Evolutionary conservation across 2,797 vertebrate species (phyloP).

Genomic region (Pantherophis alleghaniensis): DNA sequence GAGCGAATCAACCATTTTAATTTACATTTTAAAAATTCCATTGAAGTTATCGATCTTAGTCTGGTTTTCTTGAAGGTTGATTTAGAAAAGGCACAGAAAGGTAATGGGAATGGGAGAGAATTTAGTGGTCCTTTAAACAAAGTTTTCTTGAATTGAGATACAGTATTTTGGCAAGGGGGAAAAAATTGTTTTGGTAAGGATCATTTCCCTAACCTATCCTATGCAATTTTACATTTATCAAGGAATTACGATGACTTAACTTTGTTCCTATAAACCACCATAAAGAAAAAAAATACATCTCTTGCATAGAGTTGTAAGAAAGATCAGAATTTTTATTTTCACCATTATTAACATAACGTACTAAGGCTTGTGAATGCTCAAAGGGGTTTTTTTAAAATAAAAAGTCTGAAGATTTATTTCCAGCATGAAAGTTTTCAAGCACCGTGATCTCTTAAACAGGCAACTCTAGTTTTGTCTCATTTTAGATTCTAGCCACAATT

Average conservation of each 20-base stretch:
- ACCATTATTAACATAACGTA: background rate
- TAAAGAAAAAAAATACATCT: background rate
- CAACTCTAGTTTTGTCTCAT: background rate
- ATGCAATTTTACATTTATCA: background rate
- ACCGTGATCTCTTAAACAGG: background rate
- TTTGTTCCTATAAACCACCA: background rate
- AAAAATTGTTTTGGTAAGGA: background rate
- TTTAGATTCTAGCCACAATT: background rate
- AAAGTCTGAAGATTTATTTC: background rate
- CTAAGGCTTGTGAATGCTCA: background rate
- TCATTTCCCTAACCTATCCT: background rate
- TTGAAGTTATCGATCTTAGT: background rate
- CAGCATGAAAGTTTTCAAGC: background rate
- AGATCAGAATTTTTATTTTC: background rate
- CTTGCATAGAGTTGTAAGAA: background rate
- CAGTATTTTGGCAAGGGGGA: background rate
- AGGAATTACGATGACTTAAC: background rate
- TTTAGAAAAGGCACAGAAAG: background rate
- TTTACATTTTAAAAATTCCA: background rate
- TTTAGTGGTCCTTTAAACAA: background rate
- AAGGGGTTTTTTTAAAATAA: background rate
- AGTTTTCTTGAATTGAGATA: background rate
- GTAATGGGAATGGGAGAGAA: background rate
- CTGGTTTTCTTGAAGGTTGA: background rate
- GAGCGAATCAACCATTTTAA: background rate